phyloP scores from a whole-genome alignment of 2,797 vertebrate species.

The Hylomyscus alleni region DNA sequence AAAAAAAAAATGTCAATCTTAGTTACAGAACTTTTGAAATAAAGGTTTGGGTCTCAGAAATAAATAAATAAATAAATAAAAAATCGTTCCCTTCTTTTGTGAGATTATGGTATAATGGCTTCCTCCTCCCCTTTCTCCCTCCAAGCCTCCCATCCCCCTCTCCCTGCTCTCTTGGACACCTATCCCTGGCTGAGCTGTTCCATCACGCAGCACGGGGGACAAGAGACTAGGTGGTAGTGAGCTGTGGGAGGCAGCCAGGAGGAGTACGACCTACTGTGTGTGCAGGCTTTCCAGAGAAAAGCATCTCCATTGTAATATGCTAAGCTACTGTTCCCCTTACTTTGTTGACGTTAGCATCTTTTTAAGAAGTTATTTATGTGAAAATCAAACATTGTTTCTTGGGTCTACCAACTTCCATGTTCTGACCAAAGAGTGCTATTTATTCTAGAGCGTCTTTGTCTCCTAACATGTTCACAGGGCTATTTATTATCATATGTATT shows the following conservation, averaged over 20 bases:
- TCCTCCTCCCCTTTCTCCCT: too few relatives aligned
- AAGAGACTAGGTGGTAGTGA: not conserved
- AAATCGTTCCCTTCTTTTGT: not conserved
- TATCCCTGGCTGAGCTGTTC: not conserved
- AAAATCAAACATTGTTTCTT: not conserved
- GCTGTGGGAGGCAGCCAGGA: not conserved
- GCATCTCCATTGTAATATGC: not conserved
- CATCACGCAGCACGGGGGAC: not conserved
- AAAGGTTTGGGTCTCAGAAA: not conserved
- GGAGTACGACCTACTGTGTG: not conserved
- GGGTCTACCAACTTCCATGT: not conserved
- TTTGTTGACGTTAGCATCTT: not conserved
- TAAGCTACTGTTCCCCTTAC: not conserved
- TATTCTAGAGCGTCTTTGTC: not conserved
- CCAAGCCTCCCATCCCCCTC: not conserved
- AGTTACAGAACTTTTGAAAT: not conserved
- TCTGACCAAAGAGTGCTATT: not conserved
- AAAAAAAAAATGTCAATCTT: not conserved
- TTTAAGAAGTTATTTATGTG: constrained; percentile 6
- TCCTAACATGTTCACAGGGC: not conserved
- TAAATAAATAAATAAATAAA: not conserved
- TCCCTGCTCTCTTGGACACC: not conserved
- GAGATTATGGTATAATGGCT: not conserved
- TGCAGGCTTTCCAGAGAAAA: not conserved
- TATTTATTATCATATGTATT: constrained; percentile 3